phyloP scores from a whole-genome alignment of 1,140 invertebrate species.

The Thaumetopoea pityocampa region DNA sequence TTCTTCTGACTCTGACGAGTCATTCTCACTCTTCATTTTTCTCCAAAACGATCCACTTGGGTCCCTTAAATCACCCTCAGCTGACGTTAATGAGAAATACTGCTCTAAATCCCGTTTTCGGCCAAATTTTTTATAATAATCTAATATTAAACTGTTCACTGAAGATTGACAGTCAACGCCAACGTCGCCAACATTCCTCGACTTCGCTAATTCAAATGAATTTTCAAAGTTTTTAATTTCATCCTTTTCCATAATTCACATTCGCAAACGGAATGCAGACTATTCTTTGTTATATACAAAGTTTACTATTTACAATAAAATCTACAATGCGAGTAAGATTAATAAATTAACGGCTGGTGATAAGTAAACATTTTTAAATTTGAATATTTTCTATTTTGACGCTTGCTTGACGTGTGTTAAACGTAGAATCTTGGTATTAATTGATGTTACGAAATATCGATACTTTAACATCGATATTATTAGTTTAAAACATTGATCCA shows the following conservation, averaged over 20 bases:
- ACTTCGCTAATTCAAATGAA: no score
- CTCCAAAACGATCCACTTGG: constrained; percentile 58
- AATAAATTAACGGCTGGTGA: constrained; percentile 12
- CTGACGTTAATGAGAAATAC: constrained; percentile 64
- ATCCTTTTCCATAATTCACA: constrained; percentile 36
- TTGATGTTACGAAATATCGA: no score
- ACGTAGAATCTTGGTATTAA: no score
- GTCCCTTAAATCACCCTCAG: constrained; percentile 51
- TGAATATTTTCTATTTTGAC: no score
- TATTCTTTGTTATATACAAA: constrained; percentile 5
- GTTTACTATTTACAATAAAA: no score
- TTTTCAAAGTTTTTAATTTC: constrained; percentile 21
- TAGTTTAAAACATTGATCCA: no score
- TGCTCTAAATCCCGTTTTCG: constrained; percentile 66
- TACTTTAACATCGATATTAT: no score
- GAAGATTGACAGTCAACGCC: constrained; percentile 36
- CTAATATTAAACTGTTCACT: constrained; percentile 57
- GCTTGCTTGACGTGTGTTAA: no score
- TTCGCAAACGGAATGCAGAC: constrained; percentile 5
- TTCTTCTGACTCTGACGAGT: constrained; percentile 60
- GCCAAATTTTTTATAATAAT: constrained; percentile 71
- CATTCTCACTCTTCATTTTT: constrained; percentile 57
- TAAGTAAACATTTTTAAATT: constrained; percentile 8
- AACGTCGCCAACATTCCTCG: constrained; percentile 16
- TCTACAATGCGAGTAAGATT: no score